Base-by-base conservation (phyloP, 2,113 vertebrate species). In the Leucoraja erinaceus region DNA sequence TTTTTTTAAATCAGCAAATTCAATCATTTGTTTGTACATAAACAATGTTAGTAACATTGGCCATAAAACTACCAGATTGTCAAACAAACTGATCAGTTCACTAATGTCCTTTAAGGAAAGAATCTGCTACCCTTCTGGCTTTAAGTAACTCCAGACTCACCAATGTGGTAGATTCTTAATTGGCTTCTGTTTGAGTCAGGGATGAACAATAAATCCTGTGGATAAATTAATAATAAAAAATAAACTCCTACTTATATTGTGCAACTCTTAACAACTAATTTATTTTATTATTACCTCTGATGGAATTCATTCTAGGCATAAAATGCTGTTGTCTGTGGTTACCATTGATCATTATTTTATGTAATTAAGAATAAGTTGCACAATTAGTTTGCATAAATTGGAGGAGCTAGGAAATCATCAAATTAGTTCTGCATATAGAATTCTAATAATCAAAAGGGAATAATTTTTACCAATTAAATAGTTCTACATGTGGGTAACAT, bases 301-400 rank as follows among this genome's bases (percentile, higher is more conserved):
- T 84, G 81, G n/a, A 84, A 56, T 70, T 90, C 16, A 68, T 90
- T 33, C 63, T 91, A 91, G 72, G 72, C 18, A 25, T 91, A 68
- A 38, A 28, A 14, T 72, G 33, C 4, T 54, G 4, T 5, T 88
- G 12, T 74, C 68, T 91, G 68, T 74, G 11, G 33, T 70, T 28
- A 10, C 5, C 22, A 74, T 38, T 91, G 33, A 91, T 28, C 33
- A 18, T 16, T 88, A 47, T 25, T 91, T 74, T 91, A 14, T 31
- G 68, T 68, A 68, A 90, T 2, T 54, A 90, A 5, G n/a, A 61
- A 5, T 61, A 31, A 14, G 63, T 90, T 72, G 61, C 31, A 47
- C 68, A 72, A 47, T 70, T 90, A 4, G 61, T 68, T 88, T 63
- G 2, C 2, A 22, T 33, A 72, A 91, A 91, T 91, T 72, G 33